Evolutionary conservation across 2,888 invertebrate genomes (phyloP).

Genomic region (Tridacna crocea): DNA sequence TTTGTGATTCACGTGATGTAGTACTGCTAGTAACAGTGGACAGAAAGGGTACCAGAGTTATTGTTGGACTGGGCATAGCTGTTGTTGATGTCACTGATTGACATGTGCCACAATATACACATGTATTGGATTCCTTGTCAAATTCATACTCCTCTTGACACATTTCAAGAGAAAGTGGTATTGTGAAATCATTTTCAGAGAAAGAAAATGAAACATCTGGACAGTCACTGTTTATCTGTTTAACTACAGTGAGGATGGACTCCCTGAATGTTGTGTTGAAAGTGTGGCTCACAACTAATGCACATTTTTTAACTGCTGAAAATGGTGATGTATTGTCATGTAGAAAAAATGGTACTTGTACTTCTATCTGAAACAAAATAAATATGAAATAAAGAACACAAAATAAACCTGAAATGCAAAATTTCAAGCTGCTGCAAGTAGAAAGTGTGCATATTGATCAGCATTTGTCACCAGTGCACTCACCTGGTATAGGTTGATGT

Average conservation of each 20-base stretch:
- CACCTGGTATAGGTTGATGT: no score
- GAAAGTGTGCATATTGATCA: not conserved
- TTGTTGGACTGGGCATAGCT: conserved; percentile 1
- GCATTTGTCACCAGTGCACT: no score
- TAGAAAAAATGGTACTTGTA: conserved; percentile 51
- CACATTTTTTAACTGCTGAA: conserved; percentile 30
- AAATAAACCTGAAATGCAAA: no score
- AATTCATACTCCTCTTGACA: conserved; percentile 48
- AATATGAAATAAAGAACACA: not conserved
- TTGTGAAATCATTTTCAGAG: conserved; percentile 28
- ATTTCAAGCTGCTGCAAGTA: no score
- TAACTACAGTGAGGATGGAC: conserved; percentile 13
- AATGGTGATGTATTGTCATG: conserved; percentile 38
- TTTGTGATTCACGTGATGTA: conserved; percentile 9
- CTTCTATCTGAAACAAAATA: conserved; percentile 47
- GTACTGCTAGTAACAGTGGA: not conserved
- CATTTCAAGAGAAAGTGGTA: conserved; percentile 20
- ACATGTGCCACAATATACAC: conserved; percentile 49
- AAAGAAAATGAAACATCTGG: conserved; percentile 26
- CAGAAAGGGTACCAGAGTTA: conserved; percentile 8
- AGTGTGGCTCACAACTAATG: not conserved
- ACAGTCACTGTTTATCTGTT: conserved; percentile 25
- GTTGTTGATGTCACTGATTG: conserved; percentile 14
- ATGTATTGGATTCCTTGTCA: conserved; percentile 39
- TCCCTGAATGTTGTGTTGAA: conserved; percentile 18